These are phyloP conservation scores for Drosophila rhopaloa DNA, from an alignment of 1,140 invertebrate genomes.

Conservation along the genomic window DNA sequence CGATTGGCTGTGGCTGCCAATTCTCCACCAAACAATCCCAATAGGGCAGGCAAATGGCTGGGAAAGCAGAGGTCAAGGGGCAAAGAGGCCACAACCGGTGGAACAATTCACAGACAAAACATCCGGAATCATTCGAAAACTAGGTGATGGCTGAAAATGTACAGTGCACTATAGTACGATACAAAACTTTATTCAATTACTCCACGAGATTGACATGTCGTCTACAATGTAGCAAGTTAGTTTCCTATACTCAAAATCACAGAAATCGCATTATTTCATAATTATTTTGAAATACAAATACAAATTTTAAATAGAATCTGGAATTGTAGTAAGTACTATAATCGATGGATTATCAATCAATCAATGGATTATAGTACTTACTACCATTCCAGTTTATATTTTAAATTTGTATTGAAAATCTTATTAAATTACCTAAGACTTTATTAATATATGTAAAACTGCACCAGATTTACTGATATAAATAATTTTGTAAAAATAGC, in stretches of 20 bases:
- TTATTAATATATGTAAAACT: too few species aligned
- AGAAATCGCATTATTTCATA: too few species aligned
- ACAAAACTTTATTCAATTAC: conserved; percentile 19
- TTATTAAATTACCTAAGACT: too few species aligned
- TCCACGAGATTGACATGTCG: conserved; percentile 8
- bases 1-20: conserved; percentile 49
- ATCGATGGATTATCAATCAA: too few species aligned
- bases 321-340: too few species aligned
- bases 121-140: conserved; percentile 21
- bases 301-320: too few species aligned
- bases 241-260: not conserved
- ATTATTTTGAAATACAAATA: too few species aligned
- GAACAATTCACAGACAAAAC: conserved; percentile 15
- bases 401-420: too few species aligned
- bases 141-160: conserved; percentile 26
- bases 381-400: too few species aligned
- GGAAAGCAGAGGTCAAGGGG: conserved; percentile 11
- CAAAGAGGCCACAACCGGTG: conserved; percentile 2
- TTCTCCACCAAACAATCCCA: conserved; percentile 38
- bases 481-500: too few species aligned
- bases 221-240: not conserved
- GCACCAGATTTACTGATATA: too few species aligned
- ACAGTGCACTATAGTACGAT: conserved; percentile 5
- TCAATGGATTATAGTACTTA: too few species aligned
- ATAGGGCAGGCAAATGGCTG: conserved; percentile 42